Base-by-base conservation (phyloP, 2,888 invertebrate genomes). In the Willowsia nigromaculata region DNA sequence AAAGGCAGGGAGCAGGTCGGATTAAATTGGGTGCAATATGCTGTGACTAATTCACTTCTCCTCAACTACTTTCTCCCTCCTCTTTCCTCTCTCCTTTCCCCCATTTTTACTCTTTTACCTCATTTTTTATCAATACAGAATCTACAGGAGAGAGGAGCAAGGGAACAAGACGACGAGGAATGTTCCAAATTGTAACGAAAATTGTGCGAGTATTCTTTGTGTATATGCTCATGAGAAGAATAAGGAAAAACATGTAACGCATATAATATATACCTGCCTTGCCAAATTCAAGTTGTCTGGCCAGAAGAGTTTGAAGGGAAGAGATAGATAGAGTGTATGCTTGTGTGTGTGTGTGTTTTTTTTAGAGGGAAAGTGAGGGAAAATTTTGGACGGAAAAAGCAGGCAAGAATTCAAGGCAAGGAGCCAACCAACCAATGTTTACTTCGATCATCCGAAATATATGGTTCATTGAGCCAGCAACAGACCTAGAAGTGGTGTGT, bases 381-480 rank as follows among this genome's bases (percentile, higher is more conserved):
- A 11, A 65, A 56, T 27, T 59, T 11, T 56, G 37, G 33, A 85
- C 53, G 85, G 4, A n/a, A n/a, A 74, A 50, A 80, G 56, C 47
- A 80, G 80, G 81, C 33, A 74, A 62, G 37, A 56, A 71, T 40
- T 82, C 18, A 88, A 88, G 88, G 87, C 87, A 87, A 74, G 74
- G 74, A 78, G 83, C 84, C 83, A 88, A 76, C 68, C 68, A 68
- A 68, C 37, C 68, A 43, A 56, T 80, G 84, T 88, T 83, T 88
- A 88, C 84, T 88, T 78, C 76, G 88, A 76, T 82, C 76, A 74
- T 74, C 59, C 33, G 25, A 84, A 88, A 76, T 84, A 25, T 84
- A 88, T 88, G 88, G 88, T 88, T 88, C 88, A 88, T 88, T 88
- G 83, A 78, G 88, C 81, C 84, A 88, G 68, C 68, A 88, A 83